Evolutionary conservation across 1,140 invertebrate species (phyloP).

Genomic region (Drosophila tsacasi): DNA sequence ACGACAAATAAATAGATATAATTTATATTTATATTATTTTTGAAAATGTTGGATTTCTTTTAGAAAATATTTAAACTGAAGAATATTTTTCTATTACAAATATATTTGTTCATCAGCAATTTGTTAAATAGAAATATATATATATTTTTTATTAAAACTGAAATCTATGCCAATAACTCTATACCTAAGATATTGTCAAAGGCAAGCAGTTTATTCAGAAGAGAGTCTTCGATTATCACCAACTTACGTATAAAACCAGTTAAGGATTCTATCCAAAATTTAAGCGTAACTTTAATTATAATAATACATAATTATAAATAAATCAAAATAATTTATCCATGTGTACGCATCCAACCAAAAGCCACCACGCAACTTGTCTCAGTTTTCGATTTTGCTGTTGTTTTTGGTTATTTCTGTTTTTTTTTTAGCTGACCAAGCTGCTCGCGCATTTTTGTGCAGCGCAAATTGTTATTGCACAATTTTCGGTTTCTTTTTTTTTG

Average conservation of each 20-base stretch:
- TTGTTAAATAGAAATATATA: too few relatives aligned
- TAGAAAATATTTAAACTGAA: not conserved
- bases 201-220: too few relatives aligned
- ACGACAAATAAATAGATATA: too few relatives aligned
- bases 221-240: not conserved
- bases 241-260: not conserved
- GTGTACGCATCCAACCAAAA: conserved; percentile 27
- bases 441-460: conserved; percentile 73
- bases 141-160: too few relatives aligned
- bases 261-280: not conserved
- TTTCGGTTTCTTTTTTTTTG: conserved; percentile 33
- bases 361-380: conserved; percentile 46
- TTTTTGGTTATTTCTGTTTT: conserved; percentile 13
- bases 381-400: conserved; percentile 32
- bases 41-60: too few relatives aligned
- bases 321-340: not conserved
- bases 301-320: too few relatives aligned
- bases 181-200: too few relatives aligned
- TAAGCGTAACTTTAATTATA: not conserved
- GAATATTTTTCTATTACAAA: too few relatives aligned
- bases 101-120: too few relatives aligned
- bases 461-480: conserved; percentile 82
- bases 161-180: too few relatives aligned
- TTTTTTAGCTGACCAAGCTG: conserved; percentile 44
- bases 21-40: too few relatives aligned